phyloP scores from a whole-genome alignment of 1,140 invertebrate genomes.

The Apis florea region DNA sequence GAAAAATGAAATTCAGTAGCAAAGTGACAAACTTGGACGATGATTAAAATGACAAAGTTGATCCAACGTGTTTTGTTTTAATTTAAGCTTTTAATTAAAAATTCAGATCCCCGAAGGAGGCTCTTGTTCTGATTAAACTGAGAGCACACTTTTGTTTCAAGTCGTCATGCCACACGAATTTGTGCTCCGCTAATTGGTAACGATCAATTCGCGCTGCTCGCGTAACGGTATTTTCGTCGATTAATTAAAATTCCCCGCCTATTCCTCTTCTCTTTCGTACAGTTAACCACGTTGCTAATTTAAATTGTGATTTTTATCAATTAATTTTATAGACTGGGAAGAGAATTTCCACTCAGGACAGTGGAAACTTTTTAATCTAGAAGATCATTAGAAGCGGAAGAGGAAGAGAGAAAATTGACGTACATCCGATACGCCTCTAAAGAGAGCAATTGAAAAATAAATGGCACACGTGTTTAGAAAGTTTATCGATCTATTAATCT shows the following conservation, averaged over 20 bases:
- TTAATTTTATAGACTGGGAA: too few species aligned
- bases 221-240: too few species aligned
- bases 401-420: too few species aligned
- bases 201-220: background rate
- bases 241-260: background rate
- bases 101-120: background rate
- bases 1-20: too few species aligned
- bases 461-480: too few species aligned
- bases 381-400: too few species aligned
- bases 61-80: background rate
- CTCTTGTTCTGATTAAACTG: constrained; percentile 8
- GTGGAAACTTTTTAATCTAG: too few species aligned
- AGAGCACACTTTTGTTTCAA: constrained; percentile 1
- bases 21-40: background rate
- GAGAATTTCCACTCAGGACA: too few species aligned
- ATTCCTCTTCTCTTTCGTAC: background rate
- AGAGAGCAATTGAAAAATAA: too few species aligned
- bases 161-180: too few species aligned
- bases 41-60: background rate
- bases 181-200: background rate
- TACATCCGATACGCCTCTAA: too few species aligned
- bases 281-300: background rate
- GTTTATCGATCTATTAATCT: too few species aligned
- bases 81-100: background rate
- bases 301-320: background rate